Evolutionary conservation across 2,888 invertebrate species (phyloP).

Genomic region (Brachylomia viminalis): DNA sequence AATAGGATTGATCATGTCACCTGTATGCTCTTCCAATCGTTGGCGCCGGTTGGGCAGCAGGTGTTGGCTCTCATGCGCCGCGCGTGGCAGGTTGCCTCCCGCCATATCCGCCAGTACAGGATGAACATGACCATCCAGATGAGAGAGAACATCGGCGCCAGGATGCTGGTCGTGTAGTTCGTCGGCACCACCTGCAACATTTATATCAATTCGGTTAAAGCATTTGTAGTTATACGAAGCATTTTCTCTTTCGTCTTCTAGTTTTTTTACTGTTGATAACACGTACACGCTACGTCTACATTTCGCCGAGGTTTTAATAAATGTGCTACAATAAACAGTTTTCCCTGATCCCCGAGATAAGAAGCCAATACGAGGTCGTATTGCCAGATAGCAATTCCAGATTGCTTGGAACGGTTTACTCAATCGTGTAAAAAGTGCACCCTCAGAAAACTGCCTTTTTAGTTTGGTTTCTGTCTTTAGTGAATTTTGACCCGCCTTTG

Average conservation of each 20-base stretch:
- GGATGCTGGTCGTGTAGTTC: conserved; percentile 87
- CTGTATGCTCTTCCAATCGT: conserved; percentile 95
- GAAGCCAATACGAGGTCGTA: not conserved
- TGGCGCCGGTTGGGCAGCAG: conserved; percentile 89
- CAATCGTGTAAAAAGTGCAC: not conserved
- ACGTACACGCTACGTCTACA: not conserved
- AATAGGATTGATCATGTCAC: conserved; percentile 78
- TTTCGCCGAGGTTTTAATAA: not conserved
- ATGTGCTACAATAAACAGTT: not conserved
- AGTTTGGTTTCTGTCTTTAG: not conserved
- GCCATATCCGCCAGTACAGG: conserved; percentile 94
- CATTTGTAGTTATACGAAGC: not conserved
- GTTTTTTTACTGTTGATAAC: not conserved
- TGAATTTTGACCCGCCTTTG: not conserved
- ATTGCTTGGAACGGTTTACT: not conserved
- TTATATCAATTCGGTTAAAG: not conserved
- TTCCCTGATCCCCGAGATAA: not conserved
- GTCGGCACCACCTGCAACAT: conserved; percentile 87
- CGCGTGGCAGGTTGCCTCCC: conserved; percentile 94
- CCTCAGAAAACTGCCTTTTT: not conserved
- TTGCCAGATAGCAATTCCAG: conserved; percentile 17
- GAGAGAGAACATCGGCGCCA: conserved; percentile 93
- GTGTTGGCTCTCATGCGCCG: conserved; percentile 92
- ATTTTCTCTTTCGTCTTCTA: not conserved
- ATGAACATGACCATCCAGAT: conserved; percentile 94